Evolutionary conservation across 2,113 vertebrate species (phyloP), one percentile per base, ranked within the genome.

Genomic region (Coregonus clupeaformis): DNA sequence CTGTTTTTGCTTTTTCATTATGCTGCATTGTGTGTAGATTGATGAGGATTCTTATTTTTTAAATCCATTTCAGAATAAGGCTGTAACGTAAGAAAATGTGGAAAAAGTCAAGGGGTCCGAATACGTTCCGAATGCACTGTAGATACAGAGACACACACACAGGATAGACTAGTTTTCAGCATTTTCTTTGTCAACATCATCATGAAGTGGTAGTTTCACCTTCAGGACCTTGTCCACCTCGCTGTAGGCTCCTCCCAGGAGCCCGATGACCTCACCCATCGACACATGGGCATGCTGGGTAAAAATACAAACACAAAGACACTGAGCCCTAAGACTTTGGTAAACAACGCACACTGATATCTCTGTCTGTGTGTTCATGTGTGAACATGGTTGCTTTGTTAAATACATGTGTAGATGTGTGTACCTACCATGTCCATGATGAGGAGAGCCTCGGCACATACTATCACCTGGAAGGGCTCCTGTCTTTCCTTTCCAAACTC

Each of bases 391-490:
- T 42, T 42, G 2, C 36, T 42, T 42, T 42, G 9, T 42, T 42
- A 42, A 42, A 42, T 42, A 42, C 2, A 27, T 27, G 9, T 42
- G 36, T 42, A 42, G 36, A 42, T 42, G 36, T 42, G 36, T 42
- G 36, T 52, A 18, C 93, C 89, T 94, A 99, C 98, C 96, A 99
- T 94, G 90, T 99, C 97, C 95, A 99, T 98, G 79, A 99, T 94
- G 75, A 99, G 81, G 86, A 99, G 94, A 73, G 94, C 97, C 90
- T 98, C 97, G 0, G 95, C 94, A 91, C 95, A 95, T 65, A 98
- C 96, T 73, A 93, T 91, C 69, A 99, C 96, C 84, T 93, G 93
- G 92, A 98, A 99, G 9, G 97, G 98, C 47, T 97, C 97, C 98
- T 93, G 94, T 47, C 94, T 96, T 20, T 95, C 95, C 69, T 94